A percentile compares a stretch with the other conserved stretches of the same genome.
These are phyloP conservation scores for Serrognathus titanus DNA, from an alignment of 2,888 invertebrate species.

Conservation along the genomic window DNA sequence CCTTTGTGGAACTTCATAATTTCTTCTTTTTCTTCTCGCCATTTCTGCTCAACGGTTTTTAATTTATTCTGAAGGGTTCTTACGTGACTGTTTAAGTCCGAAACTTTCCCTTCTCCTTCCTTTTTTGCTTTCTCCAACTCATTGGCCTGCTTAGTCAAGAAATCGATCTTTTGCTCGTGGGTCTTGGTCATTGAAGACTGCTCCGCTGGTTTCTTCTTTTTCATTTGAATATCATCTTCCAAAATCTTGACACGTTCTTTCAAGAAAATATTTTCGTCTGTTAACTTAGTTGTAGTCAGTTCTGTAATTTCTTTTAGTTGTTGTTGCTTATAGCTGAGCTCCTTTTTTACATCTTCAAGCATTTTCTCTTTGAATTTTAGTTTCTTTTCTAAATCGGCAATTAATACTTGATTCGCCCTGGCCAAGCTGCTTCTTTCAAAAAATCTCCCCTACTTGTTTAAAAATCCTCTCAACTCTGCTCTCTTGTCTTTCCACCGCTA, in stretches of 20 bases:
- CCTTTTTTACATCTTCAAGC: conserved; percentile 9
- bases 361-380: conserved; percentile 19
- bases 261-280: conserved; percentile 12
- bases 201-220: conserved; percentile 28
- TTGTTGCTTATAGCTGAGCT: conserved; percentile 18
- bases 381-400: conserved; percentile 31
- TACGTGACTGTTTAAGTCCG: conserved; percentile 36
- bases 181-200: conserved; percentile 10
- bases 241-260: conserved; percentile 28
- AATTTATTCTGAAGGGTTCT: conserved; percentile 37
- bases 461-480: conserved; percentile 34
- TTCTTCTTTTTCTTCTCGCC: conserved; percentile 42
- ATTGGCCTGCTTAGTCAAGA: conserved; percentile 46
- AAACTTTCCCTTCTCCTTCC: conserved; percentile 44
- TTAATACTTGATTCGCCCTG: conserved; percentile 12
- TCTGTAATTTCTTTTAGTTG: conserved; percentile 17
- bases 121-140: conserved; percentile 48
- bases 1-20: conserved; percentile 35
- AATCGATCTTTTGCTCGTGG: conserved; percentile 46
- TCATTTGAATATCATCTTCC: conserved; percentile 36
- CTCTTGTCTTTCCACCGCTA: conserved; percentile 32
- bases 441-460: conserved; percentile 32
- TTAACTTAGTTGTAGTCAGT: conserved; percentile 4
- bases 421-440: conserved; percentile 25
- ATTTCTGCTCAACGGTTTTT: conserved; percentile 39